Base-by-base conservation (phyloP, 2,797 vertebrate species). In the Rhadinocentrus ornatus region DNA sequence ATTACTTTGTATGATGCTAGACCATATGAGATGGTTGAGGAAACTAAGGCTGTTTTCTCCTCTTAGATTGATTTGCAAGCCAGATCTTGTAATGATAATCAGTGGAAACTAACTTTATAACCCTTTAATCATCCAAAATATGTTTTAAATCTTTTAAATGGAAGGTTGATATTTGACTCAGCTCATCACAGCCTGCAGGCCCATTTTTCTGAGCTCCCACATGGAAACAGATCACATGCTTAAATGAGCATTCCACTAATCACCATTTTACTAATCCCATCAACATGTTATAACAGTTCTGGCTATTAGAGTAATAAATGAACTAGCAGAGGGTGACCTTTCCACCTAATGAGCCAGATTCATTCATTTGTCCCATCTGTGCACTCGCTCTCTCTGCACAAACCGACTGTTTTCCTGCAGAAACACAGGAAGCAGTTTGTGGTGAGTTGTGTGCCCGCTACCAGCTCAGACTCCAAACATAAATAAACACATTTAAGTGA, bases 371-470 rank as follows among this genome's bases (percentile, higher is more conserved):
- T 61, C 44, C 59, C 53, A 4, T 63, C 26, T 78, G 26, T 61
- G 32, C n/a, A 15, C 0, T 0, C 46, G 32, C n/a, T 15, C 0
- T 0, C 46, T 34, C 32, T 55, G 26, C 56, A 67, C 44, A 58
- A 54, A 27, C 37, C 34, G 1, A n/a, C 13, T 26, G 5, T 61
- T 35, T 58, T 32, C 69, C 34, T 50, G 65, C 31, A 18, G 24
- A 66, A 67, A 48, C 15, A 72, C 62, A 84, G 66, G 70, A 75
- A 74, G 26, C 66, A 46, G 65, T 67, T 76, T 88, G 84, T 69
- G 86, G 84, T 71, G 27, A 77, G 73, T 50, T 13, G 60, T 31
- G 15, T 65, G 68, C 32, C 29, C 58, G 31, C 50, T 34, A 34
- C 10, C 35, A 35, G n/a, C 3, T 0, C 20, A 16, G 63, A 41